A percentile compares a stretch with the other conserved stretches of the same genome.
These are phyloP conservation scores for Cybosia mesomella DNA, from an alignment of 2,888 invertebrate genomes.

Conservation along the genomic window DNA sequence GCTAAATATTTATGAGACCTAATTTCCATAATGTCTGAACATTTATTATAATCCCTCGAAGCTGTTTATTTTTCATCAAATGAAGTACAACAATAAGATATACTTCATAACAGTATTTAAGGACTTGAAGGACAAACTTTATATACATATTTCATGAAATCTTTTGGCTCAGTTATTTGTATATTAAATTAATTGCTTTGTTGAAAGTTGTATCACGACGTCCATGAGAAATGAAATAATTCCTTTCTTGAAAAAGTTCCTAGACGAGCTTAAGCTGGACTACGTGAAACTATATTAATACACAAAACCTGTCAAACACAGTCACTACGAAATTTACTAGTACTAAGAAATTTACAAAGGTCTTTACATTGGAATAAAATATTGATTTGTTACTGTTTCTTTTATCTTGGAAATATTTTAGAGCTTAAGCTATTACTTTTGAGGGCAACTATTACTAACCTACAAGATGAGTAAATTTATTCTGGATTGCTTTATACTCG, in stretches of 20 bases:
- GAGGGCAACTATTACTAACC: too few relatives aligned
- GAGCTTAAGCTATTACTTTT: neutral
- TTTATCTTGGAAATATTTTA: neutral
- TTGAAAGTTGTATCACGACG: slow-evolving; percentile 77
- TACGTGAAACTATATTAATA: slow-evolving; percentile 93
- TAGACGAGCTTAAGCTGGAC: slow-evolving; percentile 89
- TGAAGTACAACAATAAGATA: slow-evolving; percentile 34
- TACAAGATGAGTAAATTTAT: too few relatives aligned
- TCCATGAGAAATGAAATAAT: slow-evolving; percentile 90
- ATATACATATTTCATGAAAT: slow-evolving; percentile 34
- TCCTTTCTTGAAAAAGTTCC: slow-evolving; percentile 88
- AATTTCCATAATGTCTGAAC: slow-evolving; percentile 39
- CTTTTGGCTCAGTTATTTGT: slow-evolving; percentile 36
- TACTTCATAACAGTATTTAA: slow-evolving; percentile 43
- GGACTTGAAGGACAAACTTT: slow-evolving; percentile 45
- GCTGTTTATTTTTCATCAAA: slow-evolving; percentile 21
- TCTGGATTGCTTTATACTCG: too few relatives aligned
- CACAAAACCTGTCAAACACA: slow-evolving; percentile 92
- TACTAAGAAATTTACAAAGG: neutral
- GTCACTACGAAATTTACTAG: neutral
- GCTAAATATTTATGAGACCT: slow-evolving; percentile 40
- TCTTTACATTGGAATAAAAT: neutral
- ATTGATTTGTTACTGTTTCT: neutral
- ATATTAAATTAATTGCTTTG: slow-evolving; percentile 51
- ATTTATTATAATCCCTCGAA: slow-evolving; percentile 29